A percentile compares a stretch with the other conserved stretches of the same genome.
Evolutionary conservation across 2,113 vertebrate genomes (phyloP).

Genomic region (Oplegnathus fasciatus): DNA sequence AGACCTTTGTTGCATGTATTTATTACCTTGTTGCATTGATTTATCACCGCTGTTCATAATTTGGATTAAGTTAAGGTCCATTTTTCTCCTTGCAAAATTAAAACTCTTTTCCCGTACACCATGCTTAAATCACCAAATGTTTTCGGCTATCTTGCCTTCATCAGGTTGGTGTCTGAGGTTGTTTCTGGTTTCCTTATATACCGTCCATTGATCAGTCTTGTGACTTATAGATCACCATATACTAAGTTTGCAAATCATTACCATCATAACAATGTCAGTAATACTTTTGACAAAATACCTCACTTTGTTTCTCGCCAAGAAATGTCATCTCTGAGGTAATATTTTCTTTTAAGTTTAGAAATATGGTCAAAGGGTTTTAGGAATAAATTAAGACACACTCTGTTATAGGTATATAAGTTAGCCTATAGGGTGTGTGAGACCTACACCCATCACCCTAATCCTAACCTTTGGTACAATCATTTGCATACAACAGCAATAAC

Average conservation of each 20-base stretch:
- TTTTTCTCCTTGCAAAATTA: neutral
- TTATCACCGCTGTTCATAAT: neutral
- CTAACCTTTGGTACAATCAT: neutral
- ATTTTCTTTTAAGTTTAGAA: neutral
- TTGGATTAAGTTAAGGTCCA: neutral
- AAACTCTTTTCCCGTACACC: neutral
- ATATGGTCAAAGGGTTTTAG: neutral
- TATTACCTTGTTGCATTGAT: neutral
- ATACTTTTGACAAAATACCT: neutral
- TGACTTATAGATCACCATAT: neutral
- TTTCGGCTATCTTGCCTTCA: neutral
- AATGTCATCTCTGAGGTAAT: neutral
- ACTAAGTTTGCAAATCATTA: neutral
- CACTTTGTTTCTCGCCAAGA: neutral
- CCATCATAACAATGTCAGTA: neutral
- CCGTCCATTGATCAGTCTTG: neutral
- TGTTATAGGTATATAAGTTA: neutral
- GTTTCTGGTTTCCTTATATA: neutral
- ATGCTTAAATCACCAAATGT: neutral
- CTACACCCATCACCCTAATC: no score
- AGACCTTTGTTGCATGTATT: constrained; percentile 16
- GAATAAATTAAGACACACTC: neutral
- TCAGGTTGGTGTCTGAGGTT: neutral
- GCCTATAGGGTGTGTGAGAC: no score
- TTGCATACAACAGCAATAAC: neutral